Percentiles rank a stretch among this genome's conserved stretches.
These are phyloP conservation scores for Sphinx pinastri DNA, from an alignment of 2,888 invertebrate genomes.

Conservation along the genomic window DNA sequence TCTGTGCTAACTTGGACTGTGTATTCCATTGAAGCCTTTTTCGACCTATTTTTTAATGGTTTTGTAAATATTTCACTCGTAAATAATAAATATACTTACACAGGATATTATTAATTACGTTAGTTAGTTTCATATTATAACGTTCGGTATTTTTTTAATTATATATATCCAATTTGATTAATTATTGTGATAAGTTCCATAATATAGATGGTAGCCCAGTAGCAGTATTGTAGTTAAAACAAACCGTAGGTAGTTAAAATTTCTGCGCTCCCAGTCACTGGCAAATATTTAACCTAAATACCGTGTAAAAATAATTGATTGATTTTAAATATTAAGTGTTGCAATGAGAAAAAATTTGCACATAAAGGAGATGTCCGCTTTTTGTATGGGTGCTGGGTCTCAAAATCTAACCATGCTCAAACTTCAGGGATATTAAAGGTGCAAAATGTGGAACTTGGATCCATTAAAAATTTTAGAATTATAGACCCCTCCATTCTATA, in stretches of 20 bases:
- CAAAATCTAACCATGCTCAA: no score
- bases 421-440: no score
- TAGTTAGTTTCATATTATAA: background rate
- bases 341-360: background rate
- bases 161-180: no score
- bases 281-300: background rate
- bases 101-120: no score
- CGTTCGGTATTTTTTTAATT: background rate
- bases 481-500: no score
- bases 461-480: no score
- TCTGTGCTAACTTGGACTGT: constrained; percentile 8
- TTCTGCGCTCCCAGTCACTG: no score
- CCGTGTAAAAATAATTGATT: background rate
- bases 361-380: no score
- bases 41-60: background rate
- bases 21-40: background rate
- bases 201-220: no score
- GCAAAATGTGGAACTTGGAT: no score
- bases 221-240: background rate
- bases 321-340: background rate
- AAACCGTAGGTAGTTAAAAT: background rate
- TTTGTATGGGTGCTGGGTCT: no score
- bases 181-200: no score
- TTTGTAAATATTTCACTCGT: background rate
- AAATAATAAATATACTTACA: background rate